A percentile compares a stretch with the other conserved stretches of the same genome.
phyloP scores from a whole-genome alignment of 2,113 vertebrate species.

The Sprattus sprattus region DNA sequence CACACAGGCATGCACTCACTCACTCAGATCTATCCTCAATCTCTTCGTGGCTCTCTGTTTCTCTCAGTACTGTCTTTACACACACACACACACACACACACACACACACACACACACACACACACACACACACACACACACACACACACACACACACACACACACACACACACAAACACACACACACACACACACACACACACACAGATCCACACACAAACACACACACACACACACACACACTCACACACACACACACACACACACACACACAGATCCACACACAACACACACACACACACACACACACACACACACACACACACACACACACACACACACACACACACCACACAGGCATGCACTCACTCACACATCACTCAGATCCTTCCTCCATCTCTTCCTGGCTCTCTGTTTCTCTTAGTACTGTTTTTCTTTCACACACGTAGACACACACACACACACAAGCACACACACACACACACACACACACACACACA shows the following conservation, averaged over 20 bases:
- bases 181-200: no score
- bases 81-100: not conserved
- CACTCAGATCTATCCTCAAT: not conserved
- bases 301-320: not conserved
- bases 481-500: constrained; percentile 1
- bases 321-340: not conserved
- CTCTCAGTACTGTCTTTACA: not conserved
- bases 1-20: not conserved
- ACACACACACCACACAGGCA: not conserved
- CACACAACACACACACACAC: not conserved
- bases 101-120: not conserved
- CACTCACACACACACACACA: not conserved
- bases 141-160: not conserved
- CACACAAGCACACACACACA: not conserved
- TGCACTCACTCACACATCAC: not conserved
- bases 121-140: constrained; percentile 13
- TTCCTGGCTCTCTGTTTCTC: not conserved
- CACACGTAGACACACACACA: not conserved
- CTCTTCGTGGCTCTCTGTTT: not conserved
- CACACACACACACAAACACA: no score
- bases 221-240: not conserved
- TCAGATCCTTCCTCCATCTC: not conserved
- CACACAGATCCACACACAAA: no score
- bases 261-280: constrained; percentile 12
- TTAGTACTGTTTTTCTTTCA: not conserved